Conservation (phyloP, 2,797 vertebrate genomes). For the Buceros bicornis region DNA sequence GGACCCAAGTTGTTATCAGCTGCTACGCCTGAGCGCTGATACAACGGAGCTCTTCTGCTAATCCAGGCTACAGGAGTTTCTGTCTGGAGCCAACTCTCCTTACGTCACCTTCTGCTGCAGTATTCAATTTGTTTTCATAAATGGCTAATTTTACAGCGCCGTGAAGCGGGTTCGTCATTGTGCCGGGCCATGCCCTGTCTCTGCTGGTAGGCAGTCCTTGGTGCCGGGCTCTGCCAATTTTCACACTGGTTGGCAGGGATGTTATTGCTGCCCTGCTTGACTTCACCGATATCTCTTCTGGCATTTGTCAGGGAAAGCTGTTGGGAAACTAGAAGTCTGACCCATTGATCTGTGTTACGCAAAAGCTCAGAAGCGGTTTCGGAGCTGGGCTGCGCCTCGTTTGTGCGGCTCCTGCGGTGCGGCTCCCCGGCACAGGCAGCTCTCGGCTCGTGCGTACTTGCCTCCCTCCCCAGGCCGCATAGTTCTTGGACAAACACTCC, state of each 20-base stretch:
- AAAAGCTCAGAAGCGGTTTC: constrained; percentile 11
- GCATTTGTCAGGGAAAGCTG: constrained; percentile 52
- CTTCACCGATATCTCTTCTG: constrained; percentile 70
- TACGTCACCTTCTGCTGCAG: constrained; percentile 81
- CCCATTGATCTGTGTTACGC: constrained; percentile 45
- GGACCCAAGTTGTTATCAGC: constrained; percentile 69
- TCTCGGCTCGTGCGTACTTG: neutral
- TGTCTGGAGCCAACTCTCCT: constrained; percentile 78
- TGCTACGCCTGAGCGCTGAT: constrained; percentile 64
- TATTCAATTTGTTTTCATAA: constrained; percentile 80
- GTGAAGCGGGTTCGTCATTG: constrained; percentile 78
- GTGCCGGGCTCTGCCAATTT: constrained; percentile 68
- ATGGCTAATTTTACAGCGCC: constrained; percentile 82
- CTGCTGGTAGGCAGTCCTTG: constrained; percentile 70
- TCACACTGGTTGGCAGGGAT: constrained; percentile 50
- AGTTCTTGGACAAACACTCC: neutral
- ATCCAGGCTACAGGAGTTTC: constrained; percentile 73
- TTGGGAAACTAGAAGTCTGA: constrained; percentile 46
- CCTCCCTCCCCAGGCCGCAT: neutral
- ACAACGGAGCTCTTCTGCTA: constrained; percentile 68
- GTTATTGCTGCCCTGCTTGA: constrained; percentile 75
- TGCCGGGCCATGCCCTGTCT: constrained; percentile 71
- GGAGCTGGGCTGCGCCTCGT: neutral
- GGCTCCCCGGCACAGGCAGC: neutral
- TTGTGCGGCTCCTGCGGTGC: neutral